Evolutionary conservation across 2,888 invertebrate genomes (phyloP).

Genomic region (Hydriomena furcata): DNA sequence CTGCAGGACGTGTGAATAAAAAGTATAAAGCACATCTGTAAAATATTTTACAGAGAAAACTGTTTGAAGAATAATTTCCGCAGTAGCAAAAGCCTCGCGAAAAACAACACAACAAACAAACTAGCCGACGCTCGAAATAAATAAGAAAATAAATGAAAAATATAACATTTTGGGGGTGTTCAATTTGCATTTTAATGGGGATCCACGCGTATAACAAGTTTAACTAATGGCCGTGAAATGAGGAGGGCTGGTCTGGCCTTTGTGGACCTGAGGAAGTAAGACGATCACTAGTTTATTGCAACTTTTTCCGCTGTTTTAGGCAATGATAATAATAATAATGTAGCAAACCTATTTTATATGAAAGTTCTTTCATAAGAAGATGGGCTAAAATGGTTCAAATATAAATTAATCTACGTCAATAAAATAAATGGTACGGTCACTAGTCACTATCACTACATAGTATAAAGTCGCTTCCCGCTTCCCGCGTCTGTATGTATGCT

Average conservation of each 20-base stretch:
- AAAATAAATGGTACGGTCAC: too few relatives aligned
- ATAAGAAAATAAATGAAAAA: constrained; percentile 62
- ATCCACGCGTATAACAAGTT: constrained; percentile 80
- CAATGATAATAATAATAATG: too few relatives aligned
- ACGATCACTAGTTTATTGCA: constrained; percentile 7
- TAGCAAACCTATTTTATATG: too few relatives aligned
- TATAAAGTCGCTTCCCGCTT: too few relatives aligned
- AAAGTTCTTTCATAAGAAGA: too few relatives aligned
- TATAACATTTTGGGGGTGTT: constrained; percentile 73
- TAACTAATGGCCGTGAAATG: constrained; percentile 79
- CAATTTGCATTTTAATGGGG: constrained; percentile 83
- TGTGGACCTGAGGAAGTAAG: constrained; percentile 11
- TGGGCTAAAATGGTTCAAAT: too few relatives aligned
- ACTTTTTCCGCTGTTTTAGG: background rate
- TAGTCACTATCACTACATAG: too few relatives aligned
- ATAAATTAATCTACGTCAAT: too few relatives aligned
- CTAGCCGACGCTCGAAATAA: constrained; percentile 28
- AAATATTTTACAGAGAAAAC: too few relatives aligned
- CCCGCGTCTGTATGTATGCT: too few relatives aligned
- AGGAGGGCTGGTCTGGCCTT: constrained; percentile 47
- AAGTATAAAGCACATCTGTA: too few relatives aligned
- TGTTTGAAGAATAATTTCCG: constrained; percentile 2
- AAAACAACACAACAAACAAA: constrained; percentile 19
- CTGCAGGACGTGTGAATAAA: too few relatives aligned
- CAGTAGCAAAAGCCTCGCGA: background rate